Evolutionary conservation across 1,140 invertebrate species (phyloP).

Genomic region (Brachionus rubens): DNA sequence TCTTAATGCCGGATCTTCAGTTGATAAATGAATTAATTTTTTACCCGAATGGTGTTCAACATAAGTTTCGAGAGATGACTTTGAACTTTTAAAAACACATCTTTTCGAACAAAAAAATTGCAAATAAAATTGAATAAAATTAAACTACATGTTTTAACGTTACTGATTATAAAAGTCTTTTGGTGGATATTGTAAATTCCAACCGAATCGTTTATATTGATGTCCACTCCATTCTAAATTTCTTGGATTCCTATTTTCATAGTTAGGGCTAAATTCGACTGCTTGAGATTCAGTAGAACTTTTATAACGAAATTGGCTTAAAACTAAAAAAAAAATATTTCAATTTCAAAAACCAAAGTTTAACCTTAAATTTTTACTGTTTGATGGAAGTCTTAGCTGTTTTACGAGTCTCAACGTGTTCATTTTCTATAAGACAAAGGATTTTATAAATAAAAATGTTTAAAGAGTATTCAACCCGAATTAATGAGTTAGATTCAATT

Average conservation of each 20-base stretch:
- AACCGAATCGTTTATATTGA: slow-evolving; percentile 32
- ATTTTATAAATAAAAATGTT: too few species aligned
- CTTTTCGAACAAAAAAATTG: background rate
- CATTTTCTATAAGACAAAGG: too few species aligned
- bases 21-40: slow-evolving; percentile 13
- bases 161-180: slow-evolving; percentile 46
- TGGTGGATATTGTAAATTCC: slow-evolving; percentile 42
- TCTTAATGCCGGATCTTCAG: slow-evolving; percentile 33
- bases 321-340: background rate
- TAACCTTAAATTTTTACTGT: too few species aligned
- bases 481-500: slow-evolving; percentile 5
- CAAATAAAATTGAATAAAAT: background rate
- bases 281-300: background rate
- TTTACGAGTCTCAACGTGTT: too few species aligned
- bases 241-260: slow-evolving; percentile 28
- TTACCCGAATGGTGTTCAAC: slow-evolving; percentile 27
- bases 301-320: background rate
- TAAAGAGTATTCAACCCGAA: slow-evolving; percentile 1
- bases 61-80: slow-evolving; percentile 9
- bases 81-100: slow-evolving; percentile 18
- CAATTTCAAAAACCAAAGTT: too few species aligned
- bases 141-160: background rate
- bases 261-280: background rate
- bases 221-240: slow-evolving; percentile 35
- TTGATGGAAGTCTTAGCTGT: too few species aligned